Percentiles rank a stretch among this genome's conserved stretches.
phyloP scores from a whole-genome alignment of 2,797 vertebrate genomes.

The Sebastolobus alascanus region DNA sequence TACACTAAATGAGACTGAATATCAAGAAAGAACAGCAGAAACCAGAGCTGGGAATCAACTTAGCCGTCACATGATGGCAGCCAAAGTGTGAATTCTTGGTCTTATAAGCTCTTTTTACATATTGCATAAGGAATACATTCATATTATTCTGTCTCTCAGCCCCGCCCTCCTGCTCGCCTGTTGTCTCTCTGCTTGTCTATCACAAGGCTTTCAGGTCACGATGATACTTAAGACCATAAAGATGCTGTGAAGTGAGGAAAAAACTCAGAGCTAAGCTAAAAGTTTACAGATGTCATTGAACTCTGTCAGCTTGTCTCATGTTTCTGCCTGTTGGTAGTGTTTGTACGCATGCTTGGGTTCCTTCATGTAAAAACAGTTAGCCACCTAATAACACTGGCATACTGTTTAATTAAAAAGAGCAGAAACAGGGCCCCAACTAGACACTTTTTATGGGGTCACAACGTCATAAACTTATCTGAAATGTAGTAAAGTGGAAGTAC shows the following conservation, averaged over 20 bases:
- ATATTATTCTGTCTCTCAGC: not conserved
- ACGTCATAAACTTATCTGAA: no score
- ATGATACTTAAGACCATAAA: conserved; percentile 43
- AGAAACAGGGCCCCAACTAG: not conserved
- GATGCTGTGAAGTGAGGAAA: not conserved
- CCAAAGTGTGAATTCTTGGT: not conserved
- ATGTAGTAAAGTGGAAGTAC: no score
- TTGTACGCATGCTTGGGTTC: not conserved
- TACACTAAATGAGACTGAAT: not conserved
- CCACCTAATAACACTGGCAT: not conserved
- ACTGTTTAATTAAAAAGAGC: not conserved
- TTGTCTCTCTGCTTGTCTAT: conserved; percentile 13
- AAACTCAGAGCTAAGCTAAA: conserved; percentile 51
- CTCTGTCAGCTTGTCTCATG: conserved; percentile 5
- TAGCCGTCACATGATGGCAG: not conserved
- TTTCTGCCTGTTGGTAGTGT: not conserved
- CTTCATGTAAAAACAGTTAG: not conserved
- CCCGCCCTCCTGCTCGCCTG: not conserved
- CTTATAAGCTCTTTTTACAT: not conserved
- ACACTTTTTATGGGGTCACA: no score
- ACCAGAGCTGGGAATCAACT: not conserved
- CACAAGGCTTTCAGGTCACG: conserved; percentile 50
- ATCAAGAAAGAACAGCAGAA: not conserved
- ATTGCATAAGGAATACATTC: not conserved
- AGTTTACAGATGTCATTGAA: conserved; percentile 40